Percentiles rank a stretch among this genome's conserved stretches.
Conservation (phyloP, 1,140 invertebrate genomes). For the Aporrectodea caliginosa region DNA sequence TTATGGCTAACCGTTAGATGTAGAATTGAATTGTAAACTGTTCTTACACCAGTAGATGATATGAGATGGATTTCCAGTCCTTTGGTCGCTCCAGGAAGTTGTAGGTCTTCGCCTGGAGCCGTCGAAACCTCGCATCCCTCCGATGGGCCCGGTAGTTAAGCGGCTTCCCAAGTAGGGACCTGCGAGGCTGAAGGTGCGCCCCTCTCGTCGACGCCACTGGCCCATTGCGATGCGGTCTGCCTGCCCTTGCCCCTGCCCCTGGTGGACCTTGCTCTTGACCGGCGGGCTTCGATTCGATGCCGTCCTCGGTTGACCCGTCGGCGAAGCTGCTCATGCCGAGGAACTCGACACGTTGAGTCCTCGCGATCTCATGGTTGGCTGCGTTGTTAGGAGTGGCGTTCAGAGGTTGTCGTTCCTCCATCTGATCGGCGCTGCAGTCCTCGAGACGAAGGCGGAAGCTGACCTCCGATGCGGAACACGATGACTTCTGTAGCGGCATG, state of each 20-base stretch:
- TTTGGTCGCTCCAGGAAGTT: conserved; percentile 90
- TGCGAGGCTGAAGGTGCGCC: conserved; percentile 57
- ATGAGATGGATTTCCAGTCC: conserved; percentile 75
- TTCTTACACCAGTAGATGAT: conserved; percentile 92
- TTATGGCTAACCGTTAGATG: background rate
- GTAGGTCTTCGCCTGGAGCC: conserved; percentile 82
- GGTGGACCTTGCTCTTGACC: background rate
- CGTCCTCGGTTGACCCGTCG: background rate
- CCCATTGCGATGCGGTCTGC: background rate
- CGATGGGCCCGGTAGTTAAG: conserved; percentile 70
- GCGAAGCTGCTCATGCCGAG: background rate
- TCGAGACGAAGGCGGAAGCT: background rate
- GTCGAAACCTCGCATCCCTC: conserved; percentile 80
- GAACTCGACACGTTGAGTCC: conserved; percentile 10
- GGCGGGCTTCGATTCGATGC: background rate
- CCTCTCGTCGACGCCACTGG: background rate
- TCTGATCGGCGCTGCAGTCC: background rate
- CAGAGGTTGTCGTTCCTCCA: background rate
- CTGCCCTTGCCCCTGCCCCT: background rate
- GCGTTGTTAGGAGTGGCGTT: background rate
- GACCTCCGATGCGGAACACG: background rate
- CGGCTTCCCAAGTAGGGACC: conserved; percentile 84
- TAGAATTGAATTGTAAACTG: conserved; percentile 33
- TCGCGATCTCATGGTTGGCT: background rate
- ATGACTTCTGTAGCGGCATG: background rate